Evolutionary conservation across 2,888 invertebrate genomes (phyloP).

Genomic region (Tenodera sinensis): DNA sequence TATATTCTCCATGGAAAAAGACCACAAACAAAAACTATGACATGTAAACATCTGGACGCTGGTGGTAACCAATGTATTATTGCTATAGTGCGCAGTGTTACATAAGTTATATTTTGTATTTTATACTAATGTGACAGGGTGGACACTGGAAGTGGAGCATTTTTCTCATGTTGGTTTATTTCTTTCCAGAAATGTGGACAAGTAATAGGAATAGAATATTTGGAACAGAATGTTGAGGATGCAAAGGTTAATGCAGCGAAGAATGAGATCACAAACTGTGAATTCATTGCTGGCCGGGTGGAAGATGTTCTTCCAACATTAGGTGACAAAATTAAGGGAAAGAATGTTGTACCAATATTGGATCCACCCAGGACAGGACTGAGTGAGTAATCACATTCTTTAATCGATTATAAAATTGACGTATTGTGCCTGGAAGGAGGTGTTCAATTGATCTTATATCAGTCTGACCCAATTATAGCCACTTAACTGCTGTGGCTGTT

Average conservation of each 20-base stretch:
- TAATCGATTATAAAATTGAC: neutral
- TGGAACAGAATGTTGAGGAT: conserved; percentile 53
- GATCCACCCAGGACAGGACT: conserved; percentile 61
- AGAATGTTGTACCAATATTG: conserved; percentile 51
- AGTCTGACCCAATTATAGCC: neutral
- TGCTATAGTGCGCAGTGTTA: too few relatives aligned
- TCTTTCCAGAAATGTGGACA: conserved; percentile 37
- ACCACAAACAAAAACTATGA: too few relatives aligned
- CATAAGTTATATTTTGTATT: too few relatives aligned
- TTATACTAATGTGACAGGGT: too few relatives aligned
- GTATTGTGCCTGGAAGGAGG: neutral
- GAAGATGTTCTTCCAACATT: conserved; percentile 51
- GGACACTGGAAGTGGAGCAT: too few relatives aligned
- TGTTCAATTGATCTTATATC: neutral
- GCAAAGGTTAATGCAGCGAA: conserved; percentile 53
- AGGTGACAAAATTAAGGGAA: conserved; percentile 37
- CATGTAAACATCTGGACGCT: too few relatives aligned
- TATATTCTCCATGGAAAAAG: too few relatives aligned
- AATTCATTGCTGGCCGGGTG: conserved; percentile 55
- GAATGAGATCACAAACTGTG: conserved; percentile 50
- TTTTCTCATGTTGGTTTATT: neutral
- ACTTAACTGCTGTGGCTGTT: too few relatives aligned
- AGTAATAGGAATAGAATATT: conserved; percentile 57
- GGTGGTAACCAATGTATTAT: too few relatives aligned
- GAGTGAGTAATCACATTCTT: conserved; percentile 37